Conservation (phyloP, 2,888 invertebrate species). For the Catocala sponsa region DNA sequence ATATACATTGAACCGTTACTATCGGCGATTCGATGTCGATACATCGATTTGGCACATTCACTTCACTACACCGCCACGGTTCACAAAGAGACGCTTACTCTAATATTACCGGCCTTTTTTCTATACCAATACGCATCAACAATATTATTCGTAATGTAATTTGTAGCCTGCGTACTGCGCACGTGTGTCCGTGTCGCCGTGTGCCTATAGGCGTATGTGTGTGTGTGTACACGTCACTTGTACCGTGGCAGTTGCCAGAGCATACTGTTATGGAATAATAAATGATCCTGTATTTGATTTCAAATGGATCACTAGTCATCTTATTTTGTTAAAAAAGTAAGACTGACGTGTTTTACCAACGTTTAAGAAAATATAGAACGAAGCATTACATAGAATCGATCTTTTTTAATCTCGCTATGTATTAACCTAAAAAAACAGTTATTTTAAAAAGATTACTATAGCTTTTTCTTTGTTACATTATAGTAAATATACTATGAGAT, state of each 20-base stretch:
- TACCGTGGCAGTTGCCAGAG: conserved; percentile 4
- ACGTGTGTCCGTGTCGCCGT: conserved; percentile 28
- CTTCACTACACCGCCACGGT: conserved; percentile 59
- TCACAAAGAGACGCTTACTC: conserved; percentile 58
- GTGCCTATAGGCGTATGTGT: conserved; percentile 33
- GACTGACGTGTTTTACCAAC: too few relatives aligned
- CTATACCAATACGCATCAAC: conserved; percentile 61
- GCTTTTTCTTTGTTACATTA: too few relatives aligned
- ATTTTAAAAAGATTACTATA: too few relatives aligned
- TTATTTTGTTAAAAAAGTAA: not conserved
- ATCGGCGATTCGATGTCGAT: not conserved
- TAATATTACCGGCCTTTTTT: conserved; percentile 61
- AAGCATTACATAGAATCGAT: too few relatives aligned
- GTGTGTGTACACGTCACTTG: conserved; percentile 22
- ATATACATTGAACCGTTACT: too few relatives aligned
- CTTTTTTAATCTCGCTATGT: too few relatives aligned
- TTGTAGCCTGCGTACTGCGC: conserved; percentile 44
- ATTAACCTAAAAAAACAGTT: too few relatives aligned
- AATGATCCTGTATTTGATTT: conserved; percentile 1
- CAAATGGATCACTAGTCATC: not conserved
- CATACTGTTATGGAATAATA: conserved; percentile 2
- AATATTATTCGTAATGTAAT: conserved; percentile 68
- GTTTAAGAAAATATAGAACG: too few relatives aligned
- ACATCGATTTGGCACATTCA: conserved; percentile 26
- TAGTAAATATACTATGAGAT: too few relatives aligned